Evolutionary conservation across 2,888 invertebrate species (phyloP), one percentile per base, ranked within the genome.

Genomic region (Oxycera nigricornis): DNA sequence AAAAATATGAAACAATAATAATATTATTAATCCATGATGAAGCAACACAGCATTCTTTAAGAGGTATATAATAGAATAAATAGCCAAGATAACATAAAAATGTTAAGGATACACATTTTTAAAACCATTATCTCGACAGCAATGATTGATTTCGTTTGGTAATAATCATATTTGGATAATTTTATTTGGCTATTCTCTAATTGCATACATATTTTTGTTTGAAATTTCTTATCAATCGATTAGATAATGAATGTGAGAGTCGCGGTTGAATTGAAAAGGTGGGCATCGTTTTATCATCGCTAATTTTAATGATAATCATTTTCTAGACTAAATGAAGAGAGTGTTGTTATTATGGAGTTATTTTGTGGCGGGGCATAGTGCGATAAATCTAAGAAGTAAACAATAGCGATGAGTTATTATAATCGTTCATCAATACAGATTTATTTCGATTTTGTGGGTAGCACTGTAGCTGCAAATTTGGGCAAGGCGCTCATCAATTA

Each of bases 1-100:
- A 24, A 92, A 92, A 83, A 61, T 22, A 68, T 61, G 61, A 72
- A 70, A 52, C 76, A 72, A 70, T 61, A 67, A 50, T 20, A 46
- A 46, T 7, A 46, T n/a, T n/a, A n/a, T n/a, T n/a, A n/a, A n/a
- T n/a, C n/a, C 46, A 11, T 46, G n/a, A n/a, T n/a, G 14, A 7
- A 46, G 11, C 46, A 46, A 46, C n/a, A n/a, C n/a, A n/a, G n/a
- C n/a, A 46, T 46, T 3, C 17, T 7, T 7, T 46, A 3, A 46
- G 14, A 7, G 4, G 14, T 35, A 11, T 35, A 6, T 7, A 7
- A 35, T 35, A 35, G 35, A 35, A 35, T 35, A 7, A 35, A 35
- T 35, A 7, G 11, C 35, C n/a, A n/a, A n/a, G n/a, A n/a, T n/a
- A n/a, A n/a, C n/a, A n/a, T n/a, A n/a, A n/a, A n/a, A n/a, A n/a